Conservation (phyloP, 2,113 vertebrate species). For the Ginglymostoma cirratum region DNA sequence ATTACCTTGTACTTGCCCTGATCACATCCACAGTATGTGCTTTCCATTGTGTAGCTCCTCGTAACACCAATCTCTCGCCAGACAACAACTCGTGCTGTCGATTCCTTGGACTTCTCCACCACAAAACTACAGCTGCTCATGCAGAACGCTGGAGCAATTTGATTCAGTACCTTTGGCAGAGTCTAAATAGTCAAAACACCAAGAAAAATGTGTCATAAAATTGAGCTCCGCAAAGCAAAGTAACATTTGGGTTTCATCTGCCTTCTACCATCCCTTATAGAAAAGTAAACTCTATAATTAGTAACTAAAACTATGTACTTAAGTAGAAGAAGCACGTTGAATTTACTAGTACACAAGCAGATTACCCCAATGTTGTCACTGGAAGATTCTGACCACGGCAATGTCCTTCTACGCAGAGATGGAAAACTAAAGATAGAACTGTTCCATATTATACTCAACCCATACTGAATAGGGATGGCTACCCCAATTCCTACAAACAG, state of each 20-base stretch:
- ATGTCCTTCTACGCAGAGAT: not conserved
- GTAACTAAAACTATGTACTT: not conserved
- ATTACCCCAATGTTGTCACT: not conserved
- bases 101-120: slow-evolving; percentile 94
- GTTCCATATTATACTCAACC: too few relatives aligned
- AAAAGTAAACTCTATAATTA: not conserved
- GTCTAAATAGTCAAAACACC: slow-evolving; percentile 55
- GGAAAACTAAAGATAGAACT: not conserved
- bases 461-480: not conserved
- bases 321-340: not conserved
- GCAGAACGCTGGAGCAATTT: slow-evolving; percentile 89
- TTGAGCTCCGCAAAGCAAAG: not conserved
- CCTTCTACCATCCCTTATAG: not conserved
- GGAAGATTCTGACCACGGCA: not conserved
- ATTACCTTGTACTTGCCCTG: slow-evolving; percentile 94
- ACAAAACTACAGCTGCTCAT: slow-evolving; percentile 96
- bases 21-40: slow-evolving; percentile 91
- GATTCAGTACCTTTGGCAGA: slow-evolving; percentile 87
- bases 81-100: slow-evolving; percentile 91
- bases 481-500: not conserved
- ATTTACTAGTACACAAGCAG: not conserved
- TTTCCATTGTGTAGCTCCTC: slow-evolving; percentile 97
- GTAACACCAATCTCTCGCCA: slow-evolving; percentile 96
- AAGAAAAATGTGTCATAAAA: not conserved
- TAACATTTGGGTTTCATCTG: not conserved